Base-by-base conservation (phyloP, 1,140 invertebrate species). In the Teleopsis dalmanni region DNA sequence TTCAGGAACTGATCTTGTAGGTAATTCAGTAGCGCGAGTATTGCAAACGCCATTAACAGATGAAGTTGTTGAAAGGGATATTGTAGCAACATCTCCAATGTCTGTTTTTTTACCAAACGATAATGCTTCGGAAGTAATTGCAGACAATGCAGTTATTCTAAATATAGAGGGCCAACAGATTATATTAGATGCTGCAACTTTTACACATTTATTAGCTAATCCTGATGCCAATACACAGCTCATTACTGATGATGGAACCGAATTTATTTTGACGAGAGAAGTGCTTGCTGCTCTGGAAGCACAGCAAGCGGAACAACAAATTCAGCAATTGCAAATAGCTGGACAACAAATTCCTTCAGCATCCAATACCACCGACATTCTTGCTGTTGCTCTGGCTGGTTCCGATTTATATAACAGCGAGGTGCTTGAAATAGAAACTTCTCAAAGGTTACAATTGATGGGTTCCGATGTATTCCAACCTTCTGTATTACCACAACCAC, bases 341-440 rank as follows among this genome's bases (percentile, higher is more conserved):
- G 53, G 48, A 19, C 35, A 40, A n/a, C 36, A 48, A n/a, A n/a
- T n/a, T n/a, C 9, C 43, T 22, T 13, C 43, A 33, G 14, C 36
- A 49, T 22, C 47, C 27, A 41, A 14, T 38, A 34, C 4, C 43
- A 4, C 3, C 27, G 85, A 89, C 59, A 84, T 89, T 47, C 62
- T 89, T 11, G 84, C 85, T 8, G 83, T 81, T 18, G 85, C 85
- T 6, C 62, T 88, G 9, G 84, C 55, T 16, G 43, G 53, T 45
- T 51, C 33, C 34, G 53, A 58, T 40, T 52, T 57, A 7, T 54
- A 52, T 44, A 36, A 22, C 40, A 52, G 13, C 22, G 42, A 45
- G 18, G 49, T 67, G 13, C 49, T 68, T 0, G 54, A 62, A 35
- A 60, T 63, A 21, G 65, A 67, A 1, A 66, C 64, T 6, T 48